Evolutionary conservation across 2,888 invertebrate species (phyloP).

Genomic region (Brachycybe producta): DNA sequence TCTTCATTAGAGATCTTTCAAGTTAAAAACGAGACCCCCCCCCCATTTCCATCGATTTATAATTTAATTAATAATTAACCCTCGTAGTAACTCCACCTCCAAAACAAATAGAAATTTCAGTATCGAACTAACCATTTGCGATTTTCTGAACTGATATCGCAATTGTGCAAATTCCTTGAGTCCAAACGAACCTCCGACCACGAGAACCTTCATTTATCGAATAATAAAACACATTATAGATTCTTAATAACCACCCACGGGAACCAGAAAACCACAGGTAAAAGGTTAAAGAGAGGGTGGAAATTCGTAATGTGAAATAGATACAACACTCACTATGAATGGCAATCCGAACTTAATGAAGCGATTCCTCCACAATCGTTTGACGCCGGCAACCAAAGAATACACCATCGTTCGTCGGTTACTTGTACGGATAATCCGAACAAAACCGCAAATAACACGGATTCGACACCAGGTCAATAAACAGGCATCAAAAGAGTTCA

Average conservation of each 20-base stretch:
- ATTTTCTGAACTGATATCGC: conserved; percentile 45
- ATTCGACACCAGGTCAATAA: too few species aligned
- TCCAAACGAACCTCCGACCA: conserved; percentile 56
- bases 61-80: conserved; percentile 23
- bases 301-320: too few species aligned
- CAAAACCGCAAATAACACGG: too few species aligned
- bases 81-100: background rate
- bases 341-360: conserved; percentile 52
- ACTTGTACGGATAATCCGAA: too few species aligned
- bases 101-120: background rate
- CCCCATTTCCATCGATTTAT: conserved; percentile 18
- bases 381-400: background rate
- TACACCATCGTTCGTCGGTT: background rate
- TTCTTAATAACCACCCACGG: too few species aligned
- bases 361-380: conserved; percentile 1
- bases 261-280: too few species aligned
- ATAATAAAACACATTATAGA: too few species aligned
- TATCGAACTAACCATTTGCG: conserved; percentile 36
- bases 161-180: conserved; percentile 58
- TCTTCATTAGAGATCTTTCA: conserved; percentile 39
- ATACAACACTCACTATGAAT: conserved; percentile 55
- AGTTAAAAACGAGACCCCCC: conserved; percentile 28
- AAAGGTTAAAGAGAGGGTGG: too few species aligned
- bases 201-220: conserved; percentile 1
- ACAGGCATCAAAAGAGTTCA: too few species aligned